A percentile compares a stretch with the other conserved stretches of the same genome.
Evolutionary conservation across 1,140 invertebrate species (phyloP).

Genomic region (Episyrphus balteatus): DNA sequence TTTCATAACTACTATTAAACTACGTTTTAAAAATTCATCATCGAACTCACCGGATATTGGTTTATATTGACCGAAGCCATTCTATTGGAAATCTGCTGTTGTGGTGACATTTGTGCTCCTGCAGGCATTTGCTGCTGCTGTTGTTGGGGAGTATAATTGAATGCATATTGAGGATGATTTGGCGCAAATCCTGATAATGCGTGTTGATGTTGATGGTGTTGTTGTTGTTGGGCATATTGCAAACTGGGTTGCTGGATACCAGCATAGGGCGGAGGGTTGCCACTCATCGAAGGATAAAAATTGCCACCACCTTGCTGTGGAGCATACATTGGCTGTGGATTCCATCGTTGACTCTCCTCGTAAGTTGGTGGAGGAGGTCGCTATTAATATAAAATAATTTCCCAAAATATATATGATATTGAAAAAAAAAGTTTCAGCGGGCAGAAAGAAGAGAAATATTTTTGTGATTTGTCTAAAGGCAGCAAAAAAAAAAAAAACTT

Average conservation of each 20-base stretch:
- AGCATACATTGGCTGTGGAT: neutral
- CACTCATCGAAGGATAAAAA: too few species aligned
- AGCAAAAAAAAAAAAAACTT: too few species aligned
- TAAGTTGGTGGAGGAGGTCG: conserved; percentile 27
- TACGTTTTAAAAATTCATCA: neutral
- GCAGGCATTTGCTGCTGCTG: conserved; percentile 4
- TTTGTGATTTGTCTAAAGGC: too few species aligned
- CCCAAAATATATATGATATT: too few species aligned
- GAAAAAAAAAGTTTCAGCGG: too few species aligned
- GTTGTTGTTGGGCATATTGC: conserved; percentile 1
- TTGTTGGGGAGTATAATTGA: conserved; percentile 14
- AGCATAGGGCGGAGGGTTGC: neutral
- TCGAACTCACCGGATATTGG: neutral
- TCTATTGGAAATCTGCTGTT: conserved; percentile 6
- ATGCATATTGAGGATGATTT: conserved; percentile 24
- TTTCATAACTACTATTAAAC: conserved; percentile 11
- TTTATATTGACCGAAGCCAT: too few species aligned
- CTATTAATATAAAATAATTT: conserved; percentile 9
- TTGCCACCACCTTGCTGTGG: neutral
- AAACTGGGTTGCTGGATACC: neutral
- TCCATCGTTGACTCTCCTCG: conserved; percentile 23
- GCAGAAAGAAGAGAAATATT: too few species aligned
- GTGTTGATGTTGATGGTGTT: neutral
- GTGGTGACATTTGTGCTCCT: neutral
- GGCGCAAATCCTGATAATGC: neutral